These are phyloP conservation scores for Psittacula derbiana DNA, from an alignment of 2,797 vertebrate genomes.

Conservation along the genomic window DNA sequence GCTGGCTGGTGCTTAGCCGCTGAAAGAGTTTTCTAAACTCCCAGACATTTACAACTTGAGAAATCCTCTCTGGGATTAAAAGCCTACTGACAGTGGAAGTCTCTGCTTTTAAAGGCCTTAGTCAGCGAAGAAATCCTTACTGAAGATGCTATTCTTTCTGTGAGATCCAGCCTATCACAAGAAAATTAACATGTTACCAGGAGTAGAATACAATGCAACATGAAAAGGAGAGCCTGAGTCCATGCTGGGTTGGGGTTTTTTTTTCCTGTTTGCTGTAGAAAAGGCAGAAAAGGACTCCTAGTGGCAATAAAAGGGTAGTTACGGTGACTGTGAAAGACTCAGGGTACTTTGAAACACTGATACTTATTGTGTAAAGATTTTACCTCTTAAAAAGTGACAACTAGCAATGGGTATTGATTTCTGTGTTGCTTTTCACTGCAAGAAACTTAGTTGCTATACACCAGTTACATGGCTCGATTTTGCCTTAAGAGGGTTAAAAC, in stretches of 20 bases:
- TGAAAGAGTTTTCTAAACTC: background rate
- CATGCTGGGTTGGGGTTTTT: rapidly evolving
- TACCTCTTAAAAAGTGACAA: background rate
- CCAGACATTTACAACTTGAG: background rate
- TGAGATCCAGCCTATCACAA: background rate
- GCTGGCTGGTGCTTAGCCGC: background rate
- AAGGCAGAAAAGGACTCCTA: background rate
- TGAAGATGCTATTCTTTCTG: background rate
- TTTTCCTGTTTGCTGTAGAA: background rate
- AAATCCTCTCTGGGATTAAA: background rate
- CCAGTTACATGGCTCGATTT: background rate
- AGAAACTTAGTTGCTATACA: background rate
- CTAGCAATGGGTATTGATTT: background rate
- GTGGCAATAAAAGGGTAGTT: background rate
- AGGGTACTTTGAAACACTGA: background rate
- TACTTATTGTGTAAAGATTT: background rate
- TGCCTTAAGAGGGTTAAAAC: background rate
- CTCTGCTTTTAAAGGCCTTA: background rate
- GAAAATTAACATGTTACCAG: background rate
- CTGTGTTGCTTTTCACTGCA: background rate
- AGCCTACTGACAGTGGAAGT: background rate
- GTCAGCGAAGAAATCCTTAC: background rate
- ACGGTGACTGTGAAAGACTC: background rate
- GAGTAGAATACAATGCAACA: background rate
- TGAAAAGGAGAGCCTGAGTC: background rate